phyloP scores from a whole-genome alignment of 2,888 invertebrate species.

The Ypsolopha scabrella region DNA sequence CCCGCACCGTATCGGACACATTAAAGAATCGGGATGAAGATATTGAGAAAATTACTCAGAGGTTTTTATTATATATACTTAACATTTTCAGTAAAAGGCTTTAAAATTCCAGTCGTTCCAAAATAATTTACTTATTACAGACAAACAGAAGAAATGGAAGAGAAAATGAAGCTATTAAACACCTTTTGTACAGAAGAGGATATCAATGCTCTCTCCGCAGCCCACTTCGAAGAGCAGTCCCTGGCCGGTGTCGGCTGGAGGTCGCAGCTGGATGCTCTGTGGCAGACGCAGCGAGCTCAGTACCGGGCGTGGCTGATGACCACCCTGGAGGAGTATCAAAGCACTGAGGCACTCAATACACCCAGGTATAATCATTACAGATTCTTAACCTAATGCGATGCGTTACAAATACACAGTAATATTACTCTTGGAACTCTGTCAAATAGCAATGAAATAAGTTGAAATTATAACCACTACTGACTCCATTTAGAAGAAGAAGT shows the following conservation, averaged over 20 bases:
- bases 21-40: slow-evolving; percentile 80
- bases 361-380: slow-evolving; percentile 50
- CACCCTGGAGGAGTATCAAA: slow-evolving; percentile 79
- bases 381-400: too few relatives aligned
- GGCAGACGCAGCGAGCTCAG: slow-evolving; percentile 86
- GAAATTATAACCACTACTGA: too few relatives aligned
- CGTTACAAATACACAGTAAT: too few relatives aligned
- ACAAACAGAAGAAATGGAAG: slow-evolving; percentile 91
- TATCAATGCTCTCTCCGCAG: slow-evolving; percentile 85
- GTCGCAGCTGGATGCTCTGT: slow-evolving; percentile 85
- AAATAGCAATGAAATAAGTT: too few relatives aligned
- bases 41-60: slow-evolving; percentile 76
- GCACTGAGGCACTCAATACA: slow-evolving; percentile 62
- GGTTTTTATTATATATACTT: slow-evolving; percentile 30
- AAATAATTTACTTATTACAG: slow-evolving; percentile 33
- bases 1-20: slow-evolving; percentile 81
- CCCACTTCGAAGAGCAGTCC: slow-evolving; percentile 86
- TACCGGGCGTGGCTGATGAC: slow-evolving; percentile 92
- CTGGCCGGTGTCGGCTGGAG: slow-evolving; percentile 88
- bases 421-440: too few relatives aligned
- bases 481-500: too few relatives aligned
- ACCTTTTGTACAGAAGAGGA: slow-evolving; percentile 82
- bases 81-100: not conserved
- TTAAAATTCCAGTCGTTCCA: not conserved
- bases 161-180: slow-evolving; percentile 83